These are phyloP conservation scores for Dendrolimus houi DNA, from an alignment of 2,888 invertebrate species.

Conservation along the genomic window DNA sequence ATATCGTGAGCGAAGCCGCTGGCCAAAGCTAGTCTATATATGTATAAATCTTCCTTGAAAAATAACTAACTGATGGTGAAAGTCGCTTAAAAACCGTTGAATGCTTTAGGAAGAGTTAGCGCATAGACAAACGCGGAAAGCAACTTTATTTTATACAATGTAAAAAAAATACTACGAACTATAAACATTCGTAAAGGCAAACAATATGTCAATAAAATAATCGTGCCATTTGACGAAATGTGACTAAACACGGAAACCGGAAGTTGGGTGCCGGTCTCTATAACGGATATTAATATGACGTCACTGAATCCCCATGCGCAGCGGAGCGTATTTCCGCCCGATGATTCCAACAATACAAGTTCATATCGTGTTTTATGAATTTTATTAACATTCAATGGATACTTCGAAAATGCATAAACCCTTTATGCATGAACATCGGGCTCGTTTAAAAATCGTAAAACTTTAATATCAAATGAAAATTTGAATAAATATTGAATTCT, in stretches of 20 bases:
- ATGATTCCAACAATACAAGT: conserved; percentile 36
- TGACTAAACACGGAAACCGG: conserved; percentile 33
- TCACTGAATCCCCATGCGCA: conserved; percentile 38
- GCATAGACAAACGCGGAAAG: too few species aligned
- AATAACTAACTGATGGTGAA: too few species aligned
- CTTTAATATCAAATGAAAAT: not conserved
- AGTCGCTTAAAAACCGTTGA: too few species aligned
- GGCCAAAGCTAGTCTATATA: too few species aligned
- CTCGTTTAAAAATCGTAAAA: not conserved
- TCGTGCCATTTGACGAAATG: conserved; percentile 21
- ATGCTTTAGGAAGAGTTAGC: too few species aligned
- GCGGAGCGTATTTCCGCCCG: conserved; percentile 41
- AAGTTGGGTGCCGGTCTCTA: conserved; percentile 34
- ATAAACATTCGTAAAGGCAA: not conserved
- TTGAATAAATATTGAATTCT: not conserved
- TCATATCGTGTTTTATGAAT: conserved; percentile 29
- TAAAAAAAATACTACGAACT: too few species aligned
- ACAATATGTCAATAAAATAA: conserved; percentile 5
- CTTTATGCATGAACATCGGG: not conserved
- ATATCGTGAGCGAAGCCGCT: too few species aligned
- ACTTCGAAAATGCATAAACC: not conserved
- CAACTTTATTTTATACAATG: too few species aligned
- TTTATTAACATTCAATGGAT: conserved; percentile 7
- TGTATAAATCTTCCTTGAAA: too few species aligned
- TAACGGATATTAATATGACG: conserved; percentile 56